Base-by-base conservation (phyloP, 1,140 invertebrate species). In the Bombus picipes region DNA sequence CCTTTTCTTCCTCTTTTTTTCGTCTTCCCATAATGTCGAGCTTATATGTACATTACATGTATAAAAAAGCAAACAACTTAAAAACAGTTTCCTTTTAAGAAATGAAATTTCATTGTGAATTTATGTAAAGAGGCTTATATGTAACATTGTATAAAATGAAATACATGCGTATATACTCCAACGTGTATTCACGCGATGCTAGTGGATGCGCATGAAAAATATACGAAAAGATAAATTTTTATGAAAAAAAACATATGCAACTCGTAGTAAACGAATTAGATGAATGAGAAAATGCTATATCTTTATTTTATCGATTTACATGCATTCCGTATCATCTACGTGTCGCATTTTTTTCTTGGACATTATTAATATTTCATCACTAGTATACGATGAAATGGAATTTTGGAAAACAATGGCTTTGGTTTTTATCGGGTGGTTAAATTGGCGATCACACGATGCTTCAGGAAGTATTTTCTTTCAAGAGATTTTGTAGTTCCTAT, bases 221-320 rank as follows among this genome's bases (percentile, higher is more conserved):
- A n/a, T n/a, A n/a, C 13, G n/a, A 32, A 66, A 32, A 66, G 62
- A 32, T 65, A 65, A 65, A n/a, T 65, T 53, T 34, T 25, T 25
- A 13, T 34, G 13, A 10, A 37, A 39, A 70, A 6, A 70, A 25
- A 70, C 15, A 25, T 18, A 18, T 70, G 22, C 9, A 70, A 37
- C 34, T 34, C 9, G 34, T 37, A 39, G 3, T 37, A 37, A 70
- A 70, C 25, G 22, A 70, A 37, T 57, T 57, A 34, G 2, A 57
- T 32, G 18, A 57, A 62, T 72, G 37, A 57, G 34, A 39, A 76
- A 62, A 76, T 59, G 74, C 18, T 57, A 28, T 76, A 18, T 62
- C 13, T 76, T 76, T 77, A 65, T 77, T 77, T 39, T 25, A 77
- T 37, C 57, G 9, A 41, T 41, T 77, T 41, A 77, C 37, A 65